Base-by-base conservation (phyloP, 2,797 vertebrate species). In the Cynopterus sphinx region DNA sequence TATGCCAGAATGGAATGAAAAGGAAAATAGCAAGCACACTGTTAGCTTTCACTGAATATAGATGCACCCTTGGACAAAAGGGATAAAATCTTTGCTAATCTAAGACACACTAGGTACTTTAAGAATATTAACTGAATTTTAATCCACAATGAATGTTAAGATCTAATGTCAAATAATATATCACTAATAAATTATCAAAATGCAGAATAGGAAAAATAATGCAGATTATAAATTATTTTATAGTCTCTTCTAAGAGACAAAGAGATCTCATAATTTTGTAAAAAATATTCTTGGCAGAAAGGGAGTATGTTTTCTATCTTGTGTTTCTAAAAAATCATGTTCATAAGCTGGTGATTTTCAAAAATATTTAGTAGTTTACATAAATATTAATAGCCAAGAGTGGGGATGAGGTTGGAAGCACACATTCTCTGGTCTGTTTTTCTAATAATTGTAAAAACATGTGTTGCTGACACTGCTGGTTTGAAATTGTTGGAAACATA, bases 401-500 rank as follows among this genome's bases (percentile, higher is more conserved):
- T 63, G 7, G 24, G 16, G 67, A 17, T 11, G 74, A 89, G 43
- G 13, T 94, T 90, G 83, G 2, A 39, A 65, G 96, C 75, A 17
- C 51, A 75, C 61, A 61, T 39, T 90, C 94, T 78, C 19, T 90
- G 67, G 15, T 95, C 94, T 91, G 31, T 86, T 74, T 96, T 96
- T 68, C 46, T 81, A 81, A 22, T 96, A 96, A 95, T 86, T 87
- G 70, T 68, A 96, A 96, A 97, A 97, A 90, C 97, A 97, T 3
- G 2, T 94, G 92, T 97, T 36, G 41, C 88, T 97, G 96, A 95
- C 74, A 39, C 28, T 96, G 59, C 36, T 83, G 86, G 74, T 94
- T 97, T 85, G 67, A 95, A 94, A 43, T 91, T 95, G 67, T 74
- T 93, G 33, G 96, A 97, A 97, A 87, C 49, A 28, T 97, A 96